A percentile compares a stretch with the other conserved stretches of the same genome.
phyloP scores from a whole-genome alignment of 2,888 invertebrate genomes.

The Drosophila nr. medialis region DNA sequence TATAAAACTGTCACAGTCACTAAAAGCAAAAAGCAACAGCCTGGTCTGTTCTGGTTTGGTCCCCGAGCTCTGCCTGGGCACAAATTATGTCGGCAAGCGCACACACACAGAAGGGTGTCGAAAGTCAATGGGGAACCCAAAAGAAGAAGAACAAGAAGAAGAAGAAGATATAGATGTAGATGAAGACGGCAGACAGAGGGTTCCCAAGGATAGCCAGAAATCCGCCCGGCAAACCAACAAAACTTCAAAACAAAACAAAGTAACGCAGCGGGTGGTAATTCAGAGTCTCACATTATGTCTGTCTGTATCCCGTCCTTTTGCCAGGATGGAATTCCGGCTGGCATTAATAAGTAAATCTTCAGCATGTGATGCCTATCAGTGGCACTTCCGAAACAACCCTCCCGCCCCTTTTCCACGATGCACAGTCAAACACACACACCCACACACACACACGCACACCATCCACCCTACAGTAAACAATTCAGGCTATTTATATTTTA shows the following conservation, averaged over 20 bases:
- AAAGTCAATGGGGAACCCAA: conserved; percentile 65
- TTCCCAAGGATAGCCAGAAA: conserved; percentile 25
- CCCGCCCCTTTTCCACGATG: not conserved
- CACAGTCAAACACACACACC: conserved; percentile 5
- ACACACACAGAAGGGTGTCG: conserved; percentile 69
- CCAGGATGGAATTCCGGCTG: conserved; percentile 70
- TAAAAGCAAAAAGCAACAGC: conserved; percentile 77
- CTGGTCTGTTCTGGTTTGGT: conserved; percentile 23
- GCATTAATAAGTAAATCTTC: conserved; percentile 78
- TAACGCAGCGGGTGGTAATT: conserved; percentile 43
- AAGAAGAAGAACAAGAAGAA: not conserved
- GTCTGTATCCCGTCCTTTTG: conserved; percentile 26
- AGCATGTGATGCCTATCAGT: conserved; percentile 79
- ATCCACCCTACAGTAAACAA: conserved; percentile 41
- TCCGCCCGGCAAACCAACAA: conserved; percentile 25
- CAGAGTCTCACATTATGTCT: conserved; percentile 9
- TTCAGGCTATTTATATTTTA: conserved; percentile 77
- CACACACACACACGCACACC: conserved; percentile 10
- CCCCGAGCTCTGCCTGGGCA: conserved; percentile 40
- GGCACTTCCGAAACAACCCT: conserved; percentile 61
- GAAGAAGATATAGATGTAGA: conserved; percentile 7
- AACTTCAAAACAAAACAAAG: conserved; percentile 70
- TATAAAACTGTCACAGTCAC: conserved; percentile 80
- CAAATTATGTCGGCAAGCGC: conserved; percentile 67
- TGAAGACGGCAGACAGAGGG: conserved; percentile 1